Percentiles rank a stretch among this genome's conserved stretches.
These are phyloP conservation scores for Cyanoderma ruficeps DNA, from an alignment of 2,113 vertebrate species.

Conservation along the genomic window DNA sequence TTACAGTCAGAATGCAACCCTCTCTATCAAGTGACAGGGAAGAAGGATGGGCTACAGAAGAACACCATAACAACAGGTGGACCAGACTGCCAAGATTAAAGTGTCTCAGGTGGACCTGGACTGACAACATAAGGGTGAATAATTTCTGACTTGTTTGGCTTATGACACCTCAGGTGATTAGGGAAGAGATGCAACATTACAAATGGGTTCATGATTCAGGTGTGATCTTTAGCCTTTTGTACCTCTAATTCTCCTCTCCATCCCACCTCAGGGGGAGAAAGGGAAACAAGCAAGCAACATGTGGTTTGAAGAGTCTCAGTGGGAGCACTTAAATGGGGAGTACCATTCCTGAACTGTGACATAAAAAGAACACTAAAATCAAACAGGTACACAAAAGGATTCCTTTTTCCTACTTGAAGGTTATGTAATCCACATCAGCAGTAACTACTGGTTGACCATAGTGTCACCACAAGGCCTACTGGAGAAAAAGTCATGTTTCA, in stretches of 20 bases:
- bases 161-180: neutral
- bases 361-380: neutral
- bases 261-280: neutral
- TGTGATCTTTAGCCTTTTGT: neutral
- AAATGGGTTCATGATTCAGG: accelerated
- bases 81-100: neutral
- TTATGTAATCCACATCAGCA: neutral
- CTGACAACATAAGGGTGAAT: neutral
- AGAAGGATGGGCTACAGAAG: neutral
- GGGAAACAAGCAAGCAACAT: neutral
- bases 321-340: neutral
- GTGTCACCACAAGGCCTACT: neutral
- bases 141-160: neutral
- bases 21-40: neutral
- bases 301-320: neutral
- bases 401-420: neutral
- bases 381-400: neutral
- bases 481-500: neutral
- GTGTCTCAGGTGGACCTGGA: too few relatives aligned
- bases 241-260: neutral
- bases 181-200: neutral
- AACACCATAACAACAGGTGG: neutral
- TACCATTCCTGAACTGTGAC: neutral
- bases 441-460: neutral
- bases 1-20: neutral